Conservation (phyloP, 2,888 invertebrate genomes). For the Drosophila barbarae region DNA sequence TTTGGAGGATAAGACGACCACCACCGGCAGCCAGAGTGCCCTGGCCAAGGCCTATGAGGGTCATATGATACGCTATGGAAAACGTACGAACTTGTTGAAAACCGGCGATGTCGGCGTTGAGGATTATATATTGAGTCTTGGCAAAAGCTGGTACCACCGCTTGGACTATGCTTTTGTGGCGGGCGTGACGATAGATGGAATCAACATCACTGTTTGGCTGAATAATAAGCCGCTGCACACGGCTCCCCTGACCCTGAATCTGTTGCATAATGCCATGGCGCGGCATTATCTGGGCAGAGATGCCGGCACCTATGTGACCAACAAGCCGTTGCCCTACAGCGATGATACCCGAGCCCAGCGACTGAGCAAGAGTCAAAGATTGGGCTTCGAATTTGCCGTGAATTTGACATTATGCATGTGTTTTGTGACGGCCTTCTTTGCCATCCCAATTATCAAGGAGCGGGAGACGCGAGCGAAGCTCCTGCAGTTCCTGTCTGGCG, state of each 20-base stretch:
- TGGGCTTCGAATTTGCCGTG: slow-evolving; percentile 83
- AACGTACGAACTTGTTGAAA: neutral
- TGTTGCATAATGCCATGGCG: slow-evolving; percentile 83
- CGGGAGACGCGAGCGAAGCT: slow-evolving; percentile 85
- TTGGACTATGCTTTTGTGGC: slow-evolving; percentile 80
- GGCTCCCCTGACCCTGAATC: slow-evolving; percentile 83
- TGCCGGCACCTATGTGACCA: slow-evolving; percentile 79
- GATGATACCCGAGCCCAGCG: slow-evolving; percentile 81
- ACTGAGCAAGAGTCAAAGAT: slow-evolving; percentile 42
- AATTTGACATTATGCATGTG: slow-evolving; percentile 86
- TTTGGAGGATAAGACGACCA: slow-evolving; percentile 4
- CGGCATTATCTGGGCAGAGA: slow-evolving; percentile 57
- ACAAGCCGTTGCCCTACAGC: slow-evolving; percentile 85
- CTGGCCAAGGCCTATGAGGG: slow-evolving; percentile 63
- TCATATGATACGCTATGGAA: neutral
- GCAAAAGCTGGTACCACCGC: slow-evolving; percentile 1
- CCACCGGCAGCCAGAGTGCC: slow-evolving; percentile 80
- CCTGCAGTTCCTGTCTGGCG: slow-evolving; percentile 86
- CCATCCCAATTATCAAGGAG: slow-evolving; percentile 83
- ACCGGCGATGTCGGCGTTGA: slow-evolving; percentile 17
- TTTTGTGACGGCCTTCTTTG: slow-evolving; percentile 83
- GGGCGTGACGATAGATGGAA: slow-evolving; percentile 80
- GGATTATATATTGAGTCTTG: slow-evolving; percentile 45
- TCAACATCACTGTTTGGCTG: slow-evolving; percentile 83
- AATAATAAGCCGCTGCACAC: slow-evolving; percentile 89